Evolutionary conservation across 2,113 vertebrate genomes (phyloP).

Genomic region (Lethenteron reissneri): DNA sequence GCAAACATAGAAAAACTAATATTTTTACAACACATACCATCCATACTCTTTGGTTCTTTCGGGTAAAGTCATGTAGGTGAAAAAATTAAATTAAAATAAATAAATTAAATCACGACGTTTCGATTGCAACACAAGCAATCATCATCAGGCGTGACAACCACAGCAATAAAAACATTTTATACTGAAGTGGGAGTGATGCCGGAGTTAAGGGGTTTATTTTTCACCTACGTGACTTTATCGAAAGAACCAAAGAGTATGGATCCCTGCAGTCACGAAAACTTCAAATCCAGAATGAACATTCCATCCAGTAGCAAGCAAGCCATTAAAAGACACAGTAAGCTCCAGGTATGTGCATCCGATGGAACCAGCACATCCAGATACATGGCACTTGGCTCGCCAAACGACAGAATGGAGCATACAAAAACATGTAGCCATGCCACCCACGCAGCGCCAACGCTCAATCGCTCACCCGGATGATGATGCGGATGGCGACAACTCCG

Average conservation of each 20-base stretch:
- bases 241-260: too few species aligned
- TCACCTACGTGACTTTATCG: too few species aligned
- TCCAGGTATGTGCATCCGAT: background rate
- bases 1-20: too few species aligned
- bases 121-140: too few species aligned
- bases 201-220: too few species aligned
- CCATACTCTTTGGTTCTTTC: background rate
- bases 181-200: too few species aligned
- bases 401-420: background rate
- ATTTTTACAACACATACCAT: background rate
- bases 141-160: too few species aligned
- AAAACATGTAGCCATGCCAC: background rate
- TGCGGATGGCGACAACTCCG: conserved; percentile 58
- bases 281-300: background rate
- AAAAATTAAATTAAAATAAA: too few species aligned
- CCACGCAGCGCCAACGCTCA: background rate
- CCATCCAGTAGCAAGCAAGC: background rate
- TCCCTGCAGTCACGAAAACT: background rate
- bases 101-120: too few species aligned
- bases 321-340: background rate
- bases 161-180: too few species aligned
- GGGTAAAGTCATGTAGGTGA: too few species aligned
- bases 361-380: background rate
- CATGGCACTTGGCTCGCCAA: background rate
- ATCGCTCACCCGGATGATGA: conserved; percentile 75